Evolutionary conservation across 1,140 invertebrate genomes (phyloP), one percentile per base, ranked within the genome.

Genomic region (Alviniconcha marisindica): DNA sequence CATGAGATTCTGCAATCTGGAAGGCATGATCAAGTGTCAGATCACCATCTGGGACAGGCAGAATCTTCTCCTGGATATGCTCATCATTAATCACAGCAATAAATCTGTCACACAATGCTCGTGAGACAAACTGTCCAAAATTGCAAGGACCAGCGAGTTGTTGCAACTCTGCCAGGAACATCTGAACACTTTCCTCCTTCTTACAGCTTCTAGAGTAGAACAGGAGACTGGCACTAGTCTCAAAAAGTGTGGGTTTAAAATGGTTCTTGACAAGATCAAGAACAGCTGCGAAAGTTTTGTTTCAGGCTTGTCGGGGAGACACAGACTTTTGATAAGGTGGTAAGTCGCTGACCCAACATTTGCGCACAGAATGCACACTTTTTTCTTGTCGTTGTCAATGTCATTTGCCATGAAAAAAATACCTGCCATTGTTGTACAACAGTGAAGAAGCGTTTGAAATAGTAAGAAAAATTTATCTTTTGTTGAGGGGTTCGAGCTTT

Each of bases 31-130:
- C n/a, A n/a, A n/a, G n/a, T n/a, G n/a, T n/a, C n/a, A n/a, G n/a
- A n/a, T n/a, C n/a, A n/a, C n/a, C n/a, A n/a, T n/a, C 66, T 1
- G 36, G 66, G 0, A 71, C 1, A 18, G 66, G 12, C 14, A 71
- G 66, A 71, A 71, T 71, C n/a, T 71, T 71, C 54, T 60, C 54
- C 2, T 71, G n/a, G n/a, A n/a, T n/a, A n/a, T n/a, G n/a, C n/a
- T n/a, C 2, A 1, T 71, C 36, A 38, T 71, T 71, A 18, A 71
- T 71, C n/a, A 12, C 66, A 71, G n/a, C n/a, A n/a, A 71, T 71
- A 38, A 71, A 71, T n/a, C n/a, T 71, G 1, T 71, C 66, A 12
- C 66, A 0, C 14, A 71, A n/a, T 71, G 66, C 66, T 71, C 36
- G 0, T 0, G 14, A 15, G 14, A 71, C 14, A 71, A 71, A 71